A percentile compares a stretch with the other conserved stretches of the same genome.
Conservation (phyloP, 53 echinoderm and acorn worm genomes). For the Glandiceps talaboti region DNA sequence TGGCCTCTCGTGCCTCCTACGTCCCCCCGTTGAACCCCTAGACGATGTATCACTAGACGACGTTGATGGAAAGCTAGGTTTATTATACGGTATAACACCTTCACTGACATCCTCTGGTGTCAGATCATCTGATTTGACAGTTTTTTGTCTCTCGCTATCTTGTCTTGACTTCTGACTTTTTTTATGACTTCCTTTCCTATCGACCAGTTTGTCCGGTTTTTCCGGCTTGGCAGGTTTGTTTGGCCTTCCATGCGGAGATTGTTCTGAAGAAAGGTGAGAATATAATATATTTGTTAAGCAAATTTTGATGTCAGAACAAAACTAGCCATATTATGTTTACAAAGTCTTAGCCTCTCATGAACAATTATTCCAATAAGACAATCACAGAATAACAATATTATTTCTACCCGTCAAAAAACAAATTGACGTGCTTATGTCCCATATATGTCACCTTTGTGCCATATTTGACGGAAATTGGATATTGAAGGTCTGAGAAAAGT, state of each 20-base stretch:
- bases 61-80: constrained; percentile 5
- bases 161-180: neutral
- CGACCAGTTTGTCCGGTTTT: neutral
- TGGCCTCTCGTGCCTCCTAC: neutral
- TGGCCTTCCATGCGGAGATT: neutral
- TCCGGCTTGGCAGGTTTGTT: neutral
- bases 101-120: neutral
- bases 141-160: neutral
- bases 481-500: no score
- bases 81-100: constrained; percentile 2
- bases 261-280: no score
- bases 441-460: no score
- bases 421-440: no score
- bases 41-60: constrained; percentile 9
- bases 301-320: no score
- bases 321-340: no score
- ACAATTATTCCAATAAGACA: no score
- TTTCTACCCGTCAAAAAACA: no score
- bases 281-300: no score
- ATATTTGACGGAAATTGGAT: no score
- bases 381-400: no score
- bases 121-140: neutral
- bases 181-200: neutral
- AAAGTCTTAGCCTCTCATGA: no score
- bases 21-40: neutral